Evolutionary conservation across 1,140 invertebrate species (phyloP).

Genomic region (Neodiprion fabricii): DNA sequence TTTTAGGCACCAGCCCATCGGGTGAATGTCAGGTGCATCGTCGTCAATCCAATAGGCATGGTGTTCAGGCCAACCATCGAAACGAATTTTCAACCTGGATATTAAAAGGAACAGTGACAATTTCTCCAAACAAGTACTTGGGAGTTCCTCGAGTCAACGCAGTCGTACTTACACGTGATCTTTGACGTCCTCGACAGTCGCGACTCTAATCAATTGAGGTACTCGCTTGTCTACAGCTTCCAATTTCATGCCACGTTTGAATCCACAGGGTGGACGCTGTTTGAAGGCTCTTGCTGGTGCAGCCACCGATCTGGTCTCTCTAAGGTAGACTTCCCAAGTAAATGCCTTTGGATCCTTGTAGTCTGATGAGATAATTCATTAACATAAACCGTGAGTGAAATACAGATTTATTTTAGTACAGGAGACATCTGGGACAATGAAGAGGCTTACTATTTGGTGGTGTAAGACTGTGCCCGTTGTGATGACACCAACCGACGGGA

Average conservation of each 20-base stretch:
- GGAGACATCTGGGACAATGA: neutral
- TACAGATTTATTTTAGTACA: neutral
- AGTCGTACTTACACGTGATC: slow-evolving; percentile 64
- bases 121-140: no score
- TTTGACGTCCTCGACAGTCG: slow-evolving; percentile 80
- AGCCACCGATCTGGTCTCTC: slow-evolving; percentile 75
- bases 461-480: slow-evolving; percentile 79
- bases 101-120: neutral
- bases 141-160: no score
- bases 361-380: slow-evolving; percentile 59
- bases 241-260: slow-evolving; percentile 86
- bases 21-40: slow-evolving; percentile 90
- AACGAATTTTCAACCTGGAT: slow-evolving; percentile 78
- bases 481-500: slow-evolving; percentile 91
- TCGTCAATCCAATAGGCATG: slow-evolving; percentile 92
- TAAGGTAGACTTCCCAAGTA: slow-evolving; percentile 86
- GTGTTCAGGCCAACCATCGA: slow-evolving; percentile 89
- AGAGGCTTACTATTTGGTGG: slow-evolving; percentile 81
- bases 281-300: slow-evolving; percentile 88
- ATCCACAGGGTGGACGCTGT: slow-evolving; percentile 78
- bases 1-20: slow-evolving; percentile 87
- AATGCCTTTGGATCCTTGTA: slow-evolving; percentile 77
- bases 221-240: slow-evolving; percentile 91
- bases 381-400: slow-evolving; percentile 15
- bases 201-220: slow-evolving; percentile 83